Evolutionary conservation across 2,888 invertebrate species (phyloP), one percentile per base, ranked within the genome.

Genomic region (Cacoxenus indagator): DNA sequence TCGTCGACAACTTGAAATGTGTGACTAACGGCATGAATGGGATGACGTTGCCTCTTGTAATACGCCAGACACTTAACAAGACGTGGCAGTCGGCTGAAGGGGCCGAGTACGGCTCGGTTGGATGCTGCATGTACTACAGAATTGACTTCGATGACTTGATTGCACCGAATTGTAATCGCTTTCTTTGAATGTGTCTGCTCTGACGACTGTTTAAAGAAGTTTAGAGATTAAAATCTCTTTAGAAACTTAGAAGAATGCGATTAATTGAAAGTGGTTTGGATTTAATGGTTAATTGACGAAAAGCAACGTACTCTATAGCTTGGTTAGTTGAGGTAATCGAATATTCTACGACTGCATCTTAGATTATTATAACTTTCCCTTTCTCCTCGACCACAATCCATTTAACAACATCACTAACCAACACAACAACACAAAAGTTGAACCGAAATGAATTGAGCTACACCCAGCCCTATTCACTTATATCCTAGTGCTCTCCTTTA

Each of bases 71-170:
- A 45, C 45, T 45, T 62, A n/a, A 62, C 43, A 62, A 43, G 61
- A 43, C 43, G 61, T 43, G 37, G 24, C 43, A 62, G 45, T 43
- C 29, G 22, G 45, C n/a, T 17, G 17, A 9, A 19, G 8, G 14
- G 11, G 51, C 11, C 19, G n/a, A n/a, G n/a, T n/a, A n/a, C n/a
- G n/a, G 11, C 37, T 59, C 9, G n/a, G 17, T 5, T 31, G 14
- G 61, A 43, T 62, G 61, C 61, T 62, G 61, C 61, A 45, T 62
- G 61, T 62, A 62, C 61, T 62, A 29, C 6, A 14, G 43, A 22
- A 43, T 62, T 62, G 43, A 62, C 45, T 62, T 61, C 19, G 11
- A 9, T 8, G 51, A 3, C 51, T 51, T 22, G 51, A 51, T 17
- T 51, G 22, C 51, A 37, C 37, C 37, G 37, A 37, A 37, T 1